These are phyloP conservation scores for Brachyalestes nurse DNA, from an alignment of 2,797 vertebrate species.

Conservation along the genomic window DNA sequence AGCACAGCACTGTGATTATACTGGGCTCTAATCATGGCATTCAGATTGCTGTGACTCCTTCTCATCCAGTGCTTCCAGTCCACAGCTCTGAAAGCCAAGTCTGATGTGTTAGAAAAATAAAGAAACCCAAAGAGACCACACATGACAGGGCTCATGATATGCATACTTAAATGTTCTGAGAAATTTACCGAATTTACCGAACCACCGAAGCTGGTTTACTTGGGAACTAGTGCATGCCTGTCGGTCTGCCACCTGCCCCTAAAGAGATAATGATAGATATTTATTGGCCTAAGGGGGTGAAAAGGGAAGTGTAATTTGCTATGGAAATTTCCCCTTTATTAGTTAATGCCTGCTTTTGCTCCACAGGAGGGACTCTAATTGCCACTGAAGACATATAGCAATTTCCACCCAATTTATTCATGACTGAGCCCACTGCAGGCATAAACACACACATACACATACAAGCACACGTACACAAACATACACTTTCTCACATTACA, in stretches of 20 bases:
- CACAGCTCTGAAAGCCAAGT: not conserved
- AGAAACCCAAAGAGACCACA: not conserved
- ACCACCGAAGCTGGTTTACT: not conserved
- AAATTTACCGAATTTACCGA: too few relatives aligned
- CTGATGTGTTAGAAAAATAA: not conserved
- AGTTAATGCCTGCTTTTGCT: constrained; percentile 65
- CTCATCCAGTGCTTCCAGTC: constrained; percentile 32
- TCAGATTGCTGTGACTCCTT: constrained; percentile 50
- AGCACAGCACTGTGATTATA: constrained; percentile 48
- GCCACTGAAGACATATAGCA: constrained; percentile 66
- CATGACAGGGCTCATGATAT: not conserved
- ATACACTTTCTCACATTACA: too few relatives aligned
- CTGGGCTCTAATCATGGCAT: constrained; percentile 52
- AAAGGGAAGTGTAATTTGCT: constrained; percentile 65
- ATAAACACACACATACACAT: constrained; percentile 20
- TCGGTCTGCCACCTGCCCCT: constrained; percentile 2
- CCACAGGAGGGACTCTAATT: constrained; percentile 70
- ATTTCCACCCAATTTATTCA: constrained; percentile 72
- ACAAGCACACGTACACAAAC: constrained; percentile 25
- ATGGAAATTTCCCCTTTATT: constrained; percentile 69
- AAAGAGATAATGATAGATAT: constrained; percentile 57
- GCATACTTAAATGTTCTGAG: not conserved
- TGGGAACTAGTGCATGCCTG: not conserved
- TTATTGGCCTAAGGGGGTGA: constrained; percentile 28
- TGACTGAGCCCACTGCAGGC: constrained; percentile 51